Evolutionary conservation across 2,797 vertebrate genomes (phyloP), one percentile per base, ranked within the genome.

Genomic region (Gymnothorax javanicus): DNA sequence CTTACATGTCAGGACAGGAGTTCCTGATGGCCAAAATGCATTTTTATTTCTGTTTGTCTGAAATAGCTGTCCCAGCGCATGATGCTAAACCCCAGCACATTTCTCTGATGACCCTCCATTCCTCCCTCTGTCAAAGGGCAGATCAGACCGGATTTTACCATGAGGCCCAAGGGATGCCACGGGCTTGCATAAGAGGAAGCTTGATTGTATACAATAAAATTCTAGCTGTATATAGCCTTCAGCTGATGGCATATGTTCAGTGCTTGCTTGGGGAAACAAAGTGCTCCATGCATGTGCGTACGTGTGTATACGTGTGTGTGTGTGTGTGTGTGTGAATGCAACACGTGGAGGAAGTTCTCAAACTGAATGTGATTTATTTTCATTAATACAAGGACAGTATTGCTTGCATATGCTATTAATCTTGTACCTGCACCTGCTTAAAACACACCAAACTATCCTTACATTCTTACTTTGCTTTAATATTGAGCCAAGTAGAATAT

Each of bases 1-100:
- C 13, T 84, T 79, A 60, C 82, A 83, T 90, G 87, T 90, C 83
- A 87, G 86, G 86, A 57, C 88, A 89, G 73, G 86, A 89, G 52
- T 86, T 57, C 85, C 57, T 71, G 86, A 62, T 33, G 82, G 82
- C 83, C 84, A 77, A 17, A 58, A 57, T 15, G 57, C 13, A 17
- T 13, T 59, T 59, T 8, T 67, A 57, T 27, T 56, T 82, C 86
- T 57, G 50, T 82, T 50, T 57, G 77, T 17, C 15, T 56, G 50
- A 33, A 59, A 77, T 27, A 57, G 12, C 56, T 83, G 81, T 71
- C 33, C 82, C 67, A 59, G 43, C 20, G 20, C 81, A 83, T 27
- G 56, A 17, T 50, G 73, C 54, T 81, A 73, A 73, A 71, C 75
- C 59, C 23, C 81, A 73, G 83, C 81, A 87, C 20, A 23, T 59